A percentile compares a stretch with the other conserved stretches of the same genome.
phyloP scores from a whole-genome alignment of 1,140 invertebrate species.

The Ruditapes philippinarum region DNA sequence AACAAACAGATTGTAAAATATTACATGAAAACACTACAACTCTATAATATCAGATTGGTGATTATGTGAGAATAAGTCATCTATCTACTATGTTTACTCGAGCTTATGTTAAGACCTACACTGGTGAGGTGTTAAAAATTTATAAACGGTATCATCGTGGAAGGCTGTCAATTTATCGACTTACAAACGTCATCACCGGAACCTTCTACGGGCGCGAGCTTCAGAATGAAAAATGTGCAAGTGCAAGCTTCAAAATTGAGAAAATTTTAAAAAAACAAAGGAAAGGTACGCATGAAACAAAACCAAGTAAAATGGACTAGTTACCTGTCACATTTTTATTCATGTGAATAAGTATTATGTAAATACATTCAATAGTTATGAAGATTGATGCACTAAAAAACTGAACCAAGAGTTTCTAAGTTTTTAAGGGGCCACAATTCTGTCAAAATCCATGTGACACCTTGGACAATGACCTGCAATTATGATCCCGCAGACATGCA shows the following conservation, averaged over 20 bases:
- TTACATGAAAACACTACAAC: too few relatives aligned
- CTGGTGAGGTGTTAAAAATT: constrained; percentile 9
- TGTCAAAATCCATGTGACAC: too few relatives aligned
- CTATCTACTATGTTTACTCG: constrained; percentile 30
- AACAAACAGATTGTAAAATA: too few relatives aligned
- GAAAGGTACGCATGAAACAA: constrained; percentile 20
- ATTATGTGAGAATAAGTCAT: constrained; percentile 18
- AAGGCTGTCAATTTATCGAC: not conserved
- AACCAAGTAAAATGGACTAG: constrained; percentile 27
- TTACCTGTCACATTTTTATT: too few relatives aligned
- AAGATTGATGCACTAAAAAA: too few relatives aligned
- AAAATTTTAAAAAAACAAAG: not conserved
- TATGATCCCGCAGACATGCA: too few relatives aligned
- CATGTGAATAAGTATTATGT: too few relatives aligned
- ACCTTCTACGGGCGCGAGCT: constrained; percentile 22
- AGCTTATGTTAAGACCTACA: constrained; percentile 17
- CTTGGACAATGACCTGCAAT: too few relatives aligned
- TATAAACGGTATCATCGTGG: constrained; percentile 22
- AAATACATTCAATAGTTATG: too few relatives aligned
- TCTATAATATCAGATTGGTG: constrained; percentile 34
- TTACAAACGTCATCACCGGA: constrained; percentile 16
- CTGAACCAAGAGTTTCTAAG: too few relatives aligned
- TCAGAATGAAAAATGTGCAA: not conserved
- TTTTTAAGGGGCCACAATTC: too few relatives aligned
- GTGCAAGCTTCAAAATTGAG: not conserved